phyloP scores from a whole-genome alignment of 1,140 invertebrate species.

The Drosophila arawakana region DNA sequence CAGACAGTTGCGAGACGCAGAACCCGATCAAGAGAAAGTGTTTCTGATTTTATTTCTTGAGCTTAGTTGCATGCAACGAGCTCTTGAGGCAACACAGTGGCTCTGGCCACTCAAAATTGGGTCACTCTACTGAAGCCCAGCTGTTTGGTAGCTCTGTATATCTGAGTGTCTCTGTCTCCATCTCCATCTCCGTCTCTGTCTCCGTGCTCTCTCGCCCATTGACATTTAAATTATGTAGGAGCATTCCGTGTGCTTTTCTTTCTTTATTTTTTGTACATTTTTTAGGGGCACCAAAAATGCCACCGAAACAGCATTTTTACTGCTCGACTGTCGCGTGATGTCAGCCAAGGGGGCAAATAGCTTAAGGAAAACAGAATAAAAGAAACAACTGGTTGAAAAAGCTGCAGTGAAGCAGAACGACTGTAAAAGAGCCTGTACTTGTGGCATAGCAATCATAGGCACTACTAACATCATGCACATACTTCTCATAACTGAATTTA shows the following conservation, averaged over 20 bases:
- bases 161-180: constrained; percentile 4
- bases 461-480: too few species aligned
- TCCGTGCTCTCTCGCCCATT: constrained; percentile 57
- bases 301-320: constrained; percentile 63
- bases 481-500: too few species aligned
- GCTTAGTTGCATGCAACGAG: constrained; percentile 27
- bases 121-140: constrained; percentile 52
- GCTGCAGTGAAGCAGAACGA: too few species aligned
- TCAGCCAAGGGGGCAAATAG: constrained; percentile 64
- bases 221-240: constrained; percentile 74
- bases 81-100: constrained; percentile 41
- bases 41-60: constrained; percentile 46
- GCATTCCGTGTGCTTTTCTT: constrained; percentile 49
- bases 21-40: constrained; percentile 75
- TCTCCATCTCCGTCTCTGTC: background rate
- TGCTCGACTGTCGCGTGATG: constrained; percentile 64
- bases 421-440: too few species aligned
- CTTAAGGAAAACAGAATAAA: constrained; percentile 24
- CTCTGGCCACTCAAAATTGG: constrained; percentile 61
- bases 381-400: constrained; percentile 15
- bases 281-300: constrained; percentile 59
- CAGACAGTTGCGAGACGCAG: constrained; percentile 49
- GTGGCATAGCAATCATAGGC: too few species aligned
- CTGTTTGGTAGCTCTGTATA: constrained; percentile 25
- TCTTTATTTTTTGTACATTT: constrained; percentile 14